A percentile compares a stretch with the other conserved stretches of the same genome.
Evolutionary conservation across 2,888 invertebrate species (phyloP).

Genomic region (Acrobeloides nanus): DNA sequence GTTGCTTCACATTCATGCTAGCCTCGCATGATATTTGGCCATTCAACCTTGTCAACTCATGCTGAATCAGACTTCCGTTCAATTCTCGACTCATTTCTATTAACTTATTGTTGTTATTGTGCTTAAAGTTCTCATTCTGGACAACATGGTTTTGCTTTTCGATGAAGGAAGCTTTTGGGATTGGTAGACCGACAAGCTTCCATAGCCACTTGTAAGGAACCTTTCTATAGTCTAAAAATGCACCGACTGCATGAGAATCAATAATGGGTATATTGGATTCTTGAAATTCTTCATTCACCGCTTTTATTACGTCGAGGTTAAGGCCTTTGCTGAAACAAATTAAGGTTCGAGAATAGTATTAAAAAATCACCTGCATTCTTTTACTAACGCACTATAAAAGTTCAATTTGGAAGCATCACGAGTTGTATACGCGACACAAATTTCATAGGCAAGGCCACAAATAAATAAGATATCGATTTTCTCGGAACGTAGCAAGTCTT

Average conservation of each 20-base stretch:
- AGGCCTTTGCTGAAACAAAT: slow-evolving; percentile 40
- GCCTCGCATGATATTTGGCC: no score
- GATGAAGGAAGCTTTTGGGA: no score
- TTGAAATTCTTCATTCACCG: slow-evolving; percentile 34
- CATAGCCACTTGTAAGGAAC: slow-evolving; percentile 27
- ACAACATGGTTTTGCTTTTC: no score
- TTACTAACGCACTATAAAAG: slow-evolving; percentile 38
- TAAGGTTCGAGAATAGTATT: slow-evolving; percentile 1
- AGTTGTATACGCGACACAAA: slow-evolving; percentile 67
- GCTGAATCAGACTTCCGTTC: no score
- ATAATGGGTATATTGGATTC: slow-evolving; percentile 34
- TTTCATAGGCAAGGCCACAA: slow-evolving; percentile 87
- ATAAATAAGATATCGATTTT: slow-evolving; percentile 84
- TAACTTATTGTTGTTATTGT: no score
- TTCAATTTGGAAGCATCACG: slow-evolving; percentile 27
- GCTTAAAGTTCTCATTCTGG: no score
- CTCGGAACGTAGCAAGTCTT: slow-evolving; percentile 70
- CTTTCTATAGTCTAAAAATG: slow-evolving; percentile 20
- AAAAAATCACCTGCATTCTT: slow-evolving; percentile 34
- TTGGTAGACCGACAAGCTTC: slow-evolving; percentile 18
- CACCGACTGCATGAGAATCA: slow-evolving; percentile 17
- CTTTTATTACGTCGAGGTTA: slow-evolving; percentile 31
- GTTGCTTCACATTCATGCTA: no score
- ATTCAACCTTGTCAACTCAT: no score
- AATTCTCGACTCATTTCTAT: no score